Evolutionary conservation across 2,888 invertebrate species (phyloP), one percentile per base, ranked within the genome.

Genomic region (Lepas anatifera): DNA sequence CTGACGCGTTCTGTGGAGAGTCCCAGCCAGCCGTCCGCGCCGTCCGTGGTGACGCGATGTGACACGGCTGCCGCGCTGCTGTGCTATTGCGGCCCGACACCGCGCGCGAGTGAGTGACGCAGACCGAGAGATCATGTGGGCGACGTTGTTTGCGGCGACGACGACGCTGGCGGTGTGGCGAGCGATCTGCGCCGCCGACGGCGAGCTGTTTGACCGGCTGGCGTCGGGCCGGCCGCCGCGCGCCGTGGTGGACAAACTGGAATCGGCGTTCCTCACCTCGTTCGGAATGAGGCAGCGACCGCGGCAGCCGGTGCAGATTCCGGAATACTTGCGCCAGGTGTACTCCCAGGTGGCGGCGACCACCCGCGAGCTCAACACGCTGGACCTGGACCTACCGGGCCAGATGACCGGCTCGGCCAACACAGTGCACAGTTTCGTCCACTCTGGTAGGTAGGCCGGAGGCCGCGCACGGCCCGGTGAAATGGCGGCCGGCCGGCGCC

Each of bases 291-390:
- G 80, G 73, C 80, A 79, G 73, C 80, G 85, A 80, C 89, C 84
- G 73, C 81, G 79, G 78, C 81, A 1, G 66, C 66, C n/a, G 3
- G 13, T 27, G 11, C 81, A 83, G 69, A 84, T 95, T 78, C 94
- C 94, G 72, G 87, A 87, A 77, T 89, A 89, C 76, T 86, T 95
- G 85, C 85, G 88, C 79, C 84, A 89, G 78, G 83, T 95, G 73
- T 94, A 94, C 83, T 81, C 84, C 73, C 82, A 83, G 13, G 66
- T 66, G 25, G 37, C 66, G 76, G 87, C 88, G 75, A 85, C 84
- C 80, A 86, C 84, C 76, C 84, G 82, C 77, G 85, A 82, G 76
- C 84, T 84, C 75, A 86, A 86, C 76, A 86, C 86, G 73, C 83
- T 86, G 68, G 83, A 85, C 76, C 84, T 89, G 76, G 86, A 86